Base-by-base conservation (phyloP, 2,113 vertebrate genomes). In the Pogonocichla stellata region DNA sequence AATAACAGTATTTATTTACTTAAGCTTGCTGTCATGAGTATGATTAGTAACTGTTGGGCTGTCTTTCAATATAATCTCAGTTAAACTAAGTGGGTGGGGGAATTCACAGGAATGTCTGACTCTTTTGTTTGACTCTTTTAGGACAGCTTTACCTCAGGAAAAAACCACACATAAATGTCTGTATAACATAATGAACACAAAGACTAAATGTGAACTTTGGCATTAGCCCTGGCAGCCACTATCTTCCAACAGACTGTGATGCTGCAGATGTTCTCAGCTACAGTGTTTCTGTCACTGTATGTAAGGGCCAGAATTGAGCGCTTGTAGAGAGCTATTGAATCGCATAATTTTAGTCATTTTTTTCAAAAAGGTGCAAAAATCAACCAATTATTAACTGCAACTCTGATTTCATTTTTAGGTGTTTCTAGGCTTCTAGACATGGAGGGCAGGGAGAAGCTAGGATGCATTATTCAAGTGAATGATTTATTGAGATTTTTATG, bases 71-170 rank as follows among this genome's bases (percentile, higher is more conserved):
- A 60, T 5, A 36, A 88, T 17, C 33, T 66, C 73, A 79, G 53
- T 51, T 84, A 57, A 94, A 83, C 12, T 31, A 38, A 71, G 18
- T 0, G 0, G 3, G 2, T 8, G 12, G 7, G 5, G 14, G 9
- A 79, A 53, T 16, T 64, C 47, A 56, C 29, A 36, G 34, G 57
- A 54, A 54, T 47, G 16, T 15, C 23, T 43, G 8, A 48, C 11
- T 69, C 24, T 58, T 53, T 29, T 26, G 16, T 13, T 26, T 47
- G 8, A 48, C 9, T 70, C 26, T 58, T 58, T 29, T 28, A 56
- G 14, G n/a, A 62, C 25, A 57, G 36, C 28, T 89, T 84, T 67
- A 47, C 29, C 26, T 72, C 77, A 56, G 26, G 45, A 57, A 74
- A 5, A 72, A 75, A 5, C 7, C 33, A 58, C 38, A 53, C 10